These are phyloP conservation scores for Anas flavirostris DNA, from an alignment of 2,797 vertebrate genomes.

Conservation along the genomic window DNA sequence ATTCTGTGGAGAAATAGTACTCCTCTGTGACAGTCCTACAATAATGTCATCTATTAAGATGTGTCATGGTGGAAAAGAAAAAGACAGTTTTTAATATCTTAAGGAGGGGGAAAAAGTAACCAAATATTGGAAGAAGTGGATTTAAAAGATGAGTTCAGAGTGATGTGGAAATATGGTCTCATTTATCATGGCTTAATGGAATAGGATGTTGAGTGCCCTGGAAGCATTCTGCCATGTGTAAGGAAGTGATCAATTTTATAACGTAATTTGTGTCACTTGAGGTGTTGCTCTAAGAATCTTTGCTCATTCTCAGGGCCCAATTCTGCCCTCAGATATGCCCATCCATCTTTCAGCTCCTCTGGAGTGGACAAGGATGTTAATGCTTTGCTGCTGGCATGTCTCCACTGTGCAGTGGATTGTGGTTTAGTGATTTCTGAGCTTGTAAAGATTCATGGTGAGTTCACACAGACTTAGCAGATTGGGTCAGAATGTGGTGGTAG, in stretches of 20 bases:
- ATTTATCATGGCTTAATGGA: conserved; percentile 67
- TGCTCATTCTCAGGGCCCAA: neutral
- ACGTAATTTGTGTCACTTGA: conserved; percentile 65
- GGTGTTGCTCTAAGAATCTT: conserved; percentile 57
- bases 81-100: neutral
- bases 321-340: conserved; percentile 40
- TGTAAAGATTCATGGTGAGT: neutral
- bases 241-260: conserved; percentile 67
- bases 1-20: neutral
- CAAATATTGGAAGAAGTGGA: conserved; percentile 51
- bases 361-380: conserved; percentile 33
- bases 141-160: conserved; percentile 45
- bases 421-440: neutral
- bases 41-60: neutral
- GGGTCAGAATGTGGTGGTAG: neutral
- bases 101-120: neutral
- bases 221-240: conserved; percentile 50
- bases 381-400: conserved; percentile 38
- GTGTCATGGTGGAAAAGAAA: neutral
- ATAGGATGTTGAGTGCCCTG: conserved; percentile 56
- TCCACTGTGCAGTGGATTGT: neutral
- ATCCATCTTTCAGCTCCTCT: conserved; percentile 40
- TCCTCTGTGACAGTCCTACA: neutral
- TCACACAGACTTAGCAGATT: neutral
- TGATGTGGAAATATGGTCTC: conserved; percentile 28